Evolutionary conservation across 2,797 vertebrate genomes (phyloP).

Genomic region (Paramormyrops hopkinsi): DNA sequence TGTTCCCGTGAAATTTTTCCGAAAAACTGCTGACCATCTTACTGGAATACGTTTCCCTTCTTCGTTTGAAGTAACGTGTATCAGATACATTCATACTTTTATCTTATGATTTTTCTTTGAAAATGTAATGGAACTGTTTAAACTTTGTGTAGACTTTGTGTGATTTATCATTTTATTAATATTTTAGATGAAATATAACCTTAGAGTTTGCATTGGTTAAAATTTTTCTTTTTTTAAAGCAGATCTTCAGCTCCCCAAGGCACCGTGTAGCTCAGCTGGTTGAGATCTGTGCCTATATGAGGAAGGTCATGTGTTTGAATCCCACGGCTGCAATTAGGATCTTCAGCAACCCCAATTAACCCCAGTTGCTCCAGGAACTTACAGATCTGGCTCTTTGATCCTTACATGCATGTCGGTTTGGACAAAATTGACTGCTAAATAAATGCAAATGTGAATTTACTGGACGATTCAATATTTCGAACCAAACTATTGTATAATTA

Average conservation of each 20-base stretch:
- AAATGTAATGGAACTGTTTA: background rate
- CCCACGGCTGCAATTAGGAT: background rate
- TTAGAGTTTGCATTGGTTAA: background rate
- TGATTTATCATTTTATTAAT: background rate
- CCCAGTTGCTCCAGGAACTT: background rate
- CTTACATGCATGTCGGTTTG: background rate
- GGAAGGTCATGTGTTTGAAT: background rate
- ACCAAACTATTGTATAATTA: background rate
- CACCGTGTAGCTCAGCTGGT: background rate
- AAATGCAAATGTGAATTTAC: background rate
- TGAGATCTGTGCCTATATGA: background rate
- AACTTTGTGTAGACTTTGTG: background rate
- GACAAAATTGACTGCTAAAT: background rate
- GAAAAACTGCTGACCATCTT: background rate
- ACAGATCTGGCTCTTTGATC: background rate
- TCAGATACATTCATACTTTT: background rate
- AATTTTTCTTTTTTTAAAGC: background rate
- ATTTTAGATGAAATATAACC: background rate
- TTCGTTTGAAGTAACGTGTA: background rate
- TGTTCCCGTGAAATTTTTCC: constrained; percentile 8
- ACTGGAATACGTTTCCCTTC: background rate
- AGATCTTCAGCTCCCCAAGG: background rate
- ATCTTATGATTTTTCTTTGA: background rate
- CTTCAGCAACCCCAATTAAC: background rate
- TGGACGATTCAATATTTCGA: background rate